Evolutionary conservation across 2,888 invertebrate genomes (phyloP), one percentile per base, ranked within the genome.

Genomic region (Xanthorhoe spadicearia): DNA sequence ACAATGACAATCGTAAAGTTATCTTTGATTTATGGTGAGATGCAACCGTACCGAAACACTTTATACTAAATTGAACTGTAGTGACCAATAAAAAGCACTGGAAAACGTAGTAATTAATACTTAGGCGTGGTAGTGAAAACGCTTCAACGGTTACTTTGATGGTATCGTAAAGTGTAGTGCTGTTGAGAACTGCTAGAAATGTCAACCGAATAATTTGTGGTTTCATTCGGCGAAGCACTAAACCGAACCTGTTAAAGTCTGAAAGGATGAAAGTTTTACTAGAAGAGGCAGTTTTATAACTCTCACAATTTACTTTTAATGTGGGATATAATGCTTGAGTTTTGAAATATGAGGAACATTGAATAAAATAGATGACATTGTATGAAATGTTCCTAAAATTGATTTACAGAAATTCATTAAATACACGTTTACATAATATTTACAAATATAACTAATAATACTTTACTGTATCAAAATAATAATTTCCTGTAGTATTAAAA

Each of bases 161-260:
- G 64, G 54, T 58, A 64, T 64, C 66, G 54, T 70, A 66, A 68
- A 69, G 64, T 57, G 54, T 56, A 48, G 48, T 61, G 64, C 60
- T 32, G 57, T 66, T 64, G 69, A 70, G 35, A 68, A 64, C 53
- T 55, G 54, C 59, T 56, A 51, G 32, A 65, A 71, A 64, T 58
- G 58, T 68, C 60, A 58, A 64, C 66, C 51, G 54, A 64, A 61
- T 68, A 68, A 69, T 56, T 70, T 72, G 67, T 70, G 72, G 63
- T 64, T 69, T 64, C 64, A 66, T 74, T 69, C 58, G 56, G 57
- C 46, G 60, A 71, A 66, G 69, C 61, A 50, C 57, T 71, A 67
- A 71, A 70, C 54, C 54, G 28, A 66, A 72, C 64, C 61, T 63
- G 66, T 50, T 68, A 68, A 73, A 73, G 68, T 70, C 70, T 61